phyloP scores from a whole-genome alignment of 2,113 vertebrate species.

The Passerina amoena region DNA sequence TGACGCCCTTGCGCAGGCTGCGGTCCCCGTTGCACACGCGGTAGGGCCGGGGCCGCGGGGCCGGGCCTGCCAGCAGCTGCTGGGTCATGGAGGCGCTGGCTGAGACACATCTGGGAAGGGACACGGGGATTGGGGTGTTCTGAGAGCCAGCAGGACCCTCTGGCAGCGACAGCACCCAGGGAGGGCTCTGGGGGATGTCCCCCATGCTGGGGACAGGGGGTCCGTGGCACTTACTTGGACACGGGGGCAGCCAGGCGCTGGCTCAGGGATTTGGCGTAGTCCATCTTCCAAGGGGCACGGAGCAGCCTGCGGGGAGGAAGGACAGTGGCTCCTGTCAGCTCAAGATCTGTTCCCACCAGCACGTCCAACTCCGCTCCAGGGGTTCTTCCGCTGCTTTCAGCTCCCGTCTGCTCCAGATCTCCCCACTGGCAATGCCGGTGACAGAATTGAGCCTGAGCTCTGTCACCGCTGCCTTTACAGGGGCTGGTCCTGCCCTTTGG shows the following conservation, averaged over 20 bases:
- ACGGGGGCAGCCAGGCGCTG: constrained; percentile 32
- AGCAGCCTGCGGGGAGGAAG: neutral
- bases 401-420: neutral
- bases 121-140: neutral
- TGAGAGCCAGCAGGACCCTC: accelerated
- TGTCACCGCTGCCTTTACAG: neutral
- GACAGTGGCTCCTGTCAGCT: accelerated
- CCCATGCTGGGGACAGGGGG: accelerated
- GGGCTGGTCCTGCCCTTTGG: constrained; percentile 27
- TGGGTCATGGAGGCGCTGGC: constrained; percentile 85
- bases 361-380: accelerated
- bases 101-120: constrained; percentile 75
- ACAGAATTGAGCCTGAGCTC: neutral
- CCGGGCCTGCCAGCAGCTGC: constrained; percentile 74
- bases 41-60: constrained; percentile 74
- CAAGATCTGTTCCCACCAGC: neutral
- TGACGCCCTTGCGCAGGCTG: constrained; percentile 80
- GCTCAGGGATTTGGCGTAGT: constrained; percentile 56
- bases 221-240: neutral
- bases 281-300: neutral
- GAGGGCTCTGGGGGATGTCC: neutral
- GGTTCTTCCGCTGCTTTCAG: neutral
- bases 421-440: neutral
- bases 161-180: accelerated
- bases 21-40: constrained; percentile 83